phyloP scores from a whole-genome alignment of 1,140 invertebrate species.

The Drosophila burlai region DNA sequence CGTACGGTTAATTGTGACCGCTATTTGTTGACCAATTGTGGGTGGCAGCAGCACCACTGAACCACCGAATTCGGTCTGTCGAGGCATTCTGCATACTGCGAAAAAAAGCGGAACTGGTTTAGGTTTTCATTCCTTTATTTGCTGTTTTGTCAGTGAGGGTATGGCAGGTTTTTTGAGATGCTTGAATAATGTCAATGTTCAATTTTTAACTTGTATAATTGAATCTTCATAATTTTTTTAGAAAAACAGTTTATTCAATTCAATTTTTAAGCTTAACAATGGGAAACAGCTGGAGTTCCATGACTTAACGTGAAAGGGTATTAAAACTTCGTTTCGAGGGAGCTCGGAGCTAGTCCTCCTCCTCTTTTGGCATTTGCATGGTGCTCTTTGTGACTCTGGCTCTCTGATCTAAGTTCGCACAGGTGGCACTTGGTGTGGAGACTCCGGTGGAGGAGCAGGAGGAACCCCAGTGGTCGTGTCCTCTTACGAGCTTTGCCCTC shows the following conservation, averaged over 20 bases:
- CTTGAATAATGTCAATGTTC: background rate
- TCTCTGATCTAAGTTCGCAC: slow-evolving; percentile 42
- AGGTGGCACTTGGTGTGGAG: slow-evolving; percentile 40
- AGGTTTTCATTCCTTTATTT: slow-evolving; percentile 12
- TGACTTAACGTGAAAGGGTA: slow-evolving; percentile 5
- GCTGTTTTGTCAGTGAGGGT: background rate
- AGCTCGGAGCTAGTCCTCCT: background rate
- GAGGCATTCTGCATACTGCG: slow-evolving; percentile 28
- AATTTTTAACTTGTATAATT: too few relatives aligned
- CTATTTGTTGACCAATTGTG: slow-evolving; percentile 80
- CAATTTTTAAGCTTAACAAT: too few relatives aligned
- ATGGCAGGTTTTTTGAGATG: background rate
- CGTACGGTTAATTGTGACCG: slow-evolving; percentile 82
- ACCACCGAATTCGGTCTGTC: slow-evolving; percentile 53
- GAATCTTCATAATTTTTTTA: too few relatives aligned
- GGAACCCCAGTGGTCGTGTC: slow-evolving; percentile 19
- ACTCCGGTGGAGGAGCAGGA: slow-evolving; percentile 4
- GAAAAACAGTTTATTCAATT: too few relatives aligned
- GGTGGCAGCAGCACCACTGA: slow-evolving; percentile 60
- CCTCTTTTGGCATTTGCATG: slow-evolving; percentile 32
- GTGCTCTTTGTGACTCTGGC: slow-evolving; percentile 15
- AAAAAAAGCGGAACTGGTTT: slow-evolving; percentile 49
- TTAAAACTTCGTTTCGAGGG: background rate
- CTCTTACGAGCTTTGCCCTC: slow-evolving; percentile 60
- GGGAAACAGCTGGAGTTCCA: too few relatives aligned